A percentile compares a stretch with the other conserved stretches of the same genome.
phyloP scores from a whole-genome alignment of 2,888 invertebrate species.

The Apodemia duryi region DNA sequence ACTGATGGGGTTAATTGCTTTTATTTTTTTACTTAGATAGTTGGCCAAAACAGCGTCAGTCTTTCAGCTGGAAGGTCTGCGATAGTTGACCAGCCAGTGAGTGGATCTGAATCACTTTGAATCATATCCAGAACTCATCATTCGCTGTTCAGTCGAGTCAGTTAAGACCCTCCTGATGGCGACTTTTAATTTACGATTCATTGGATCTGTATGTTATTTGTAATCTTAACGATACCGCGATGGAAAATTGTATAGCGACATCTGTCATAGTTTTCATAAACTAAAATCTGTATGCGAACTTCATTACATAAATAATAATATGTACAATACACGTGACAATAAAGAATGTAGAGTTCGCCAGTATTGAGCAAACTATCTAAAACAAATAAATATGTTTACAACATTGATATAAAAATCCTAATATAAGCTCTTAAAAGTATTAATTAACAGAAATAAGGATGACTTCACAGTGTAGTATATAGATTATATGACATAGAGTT shows the following conservation, averaged over 20 bases:
- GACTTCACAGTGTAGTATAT: too few species aligned
- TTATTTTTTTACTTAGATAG: conserved; percentile 19
- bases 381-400: too few species aligned
- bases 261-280: neutral
- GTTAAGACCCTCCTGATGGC: conserved; percentile 73
- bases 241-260: conserved; percentile 5
- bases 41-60: conserved; percentile 65
- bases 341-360: neutral
- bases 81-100: conserved; percentile 62
- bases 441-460: too few species aligned
- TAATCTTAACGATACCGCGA: neutral
- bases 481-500: too few species aligned
- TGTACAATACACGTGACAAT: too few species aligned
- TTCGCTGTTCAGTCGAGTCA: conserved; percentile 77
- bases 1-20: too few species aligned
- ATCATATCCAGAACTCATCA: conserved; percentile 67
- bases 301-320: neutral
- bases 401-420: too few species aligned
- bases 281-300: neutral
- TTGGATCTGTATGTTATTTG: neutral
- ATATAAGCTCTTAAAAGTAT: too few species aligned
- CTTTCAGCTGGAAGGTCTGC: conserved; percentile 55
- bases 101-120: conserved; percentile 55
- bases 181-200: conserved; percentile 1
- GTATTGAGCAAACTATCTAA: neutral